Evolutionary conservation across 2,888 invertebrate genomes (phyloP).

Genomic region (Lymantria dispar): DNA sequence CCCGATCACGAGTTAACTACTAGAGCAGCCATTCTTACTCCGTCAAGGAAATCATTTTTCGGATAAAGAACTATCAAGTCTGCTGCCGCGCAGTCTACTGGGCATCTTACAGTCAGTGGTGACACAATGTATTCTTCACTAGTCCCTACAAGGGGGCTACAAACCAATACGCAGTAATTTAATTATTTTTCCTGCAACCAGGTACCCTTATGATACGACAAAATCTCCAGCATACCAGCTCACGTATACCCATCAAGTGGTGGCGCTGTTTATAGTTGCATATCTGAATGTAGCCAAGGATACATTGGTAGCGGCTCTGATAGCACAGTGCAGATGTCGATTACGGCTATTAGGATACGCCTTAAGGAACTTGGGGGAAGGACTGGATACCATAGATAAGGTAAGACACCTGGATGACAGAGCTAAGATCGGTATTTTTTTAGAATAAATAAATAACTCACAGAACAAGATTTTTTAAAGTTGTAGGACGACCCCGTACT

Average conservation of each 20-base stretch:
- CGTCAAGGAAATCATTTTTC: no score
- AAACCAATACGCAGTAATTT: not conserved
- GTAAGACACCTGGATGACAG: no score
- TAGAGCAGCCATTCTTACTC: no score
- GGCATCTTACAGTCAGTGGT: no score
- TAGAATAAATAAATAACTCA: no score
- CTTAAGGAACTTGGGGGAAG: slow-evolving; percentile 48
- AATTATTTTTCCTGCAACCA: slow-evolving; percentile 14
- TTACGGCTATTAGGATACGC: slow-evolving; percentile 64
- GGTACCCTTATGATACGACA: slow-evolving; percentile 72
- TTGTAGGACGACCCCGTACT: no score
- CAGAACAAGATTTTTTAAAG: no score
- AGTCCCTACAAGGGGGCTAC: not conserved
- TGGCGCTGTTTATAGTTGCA: slow-evolving; percentile 67
- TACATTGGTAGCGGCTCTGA: slow-evolving; percentile 64
- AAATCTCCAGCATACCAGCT: slow-evolving; percentile 64
- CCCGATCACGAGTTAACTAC: no score
- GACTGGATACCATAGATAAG: slow-evolving; percentile 26
- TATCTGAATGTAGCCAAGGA: slow-evolving; percentile 77
- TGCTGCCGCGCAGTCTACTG: no score
- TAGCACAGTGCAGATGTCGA: slow-evolving; percentile 73
- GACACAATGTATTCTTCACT: not conserved
- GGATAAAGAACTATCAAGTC: no score
- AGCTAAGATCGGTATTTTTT: no score
- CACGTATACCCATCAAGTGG: slow-evolving; percentile 71